Evolutionary conservation across 2,113 vertebrate genomes (phyloP).

Genomic region (Talpa occidentalis): DNA sequence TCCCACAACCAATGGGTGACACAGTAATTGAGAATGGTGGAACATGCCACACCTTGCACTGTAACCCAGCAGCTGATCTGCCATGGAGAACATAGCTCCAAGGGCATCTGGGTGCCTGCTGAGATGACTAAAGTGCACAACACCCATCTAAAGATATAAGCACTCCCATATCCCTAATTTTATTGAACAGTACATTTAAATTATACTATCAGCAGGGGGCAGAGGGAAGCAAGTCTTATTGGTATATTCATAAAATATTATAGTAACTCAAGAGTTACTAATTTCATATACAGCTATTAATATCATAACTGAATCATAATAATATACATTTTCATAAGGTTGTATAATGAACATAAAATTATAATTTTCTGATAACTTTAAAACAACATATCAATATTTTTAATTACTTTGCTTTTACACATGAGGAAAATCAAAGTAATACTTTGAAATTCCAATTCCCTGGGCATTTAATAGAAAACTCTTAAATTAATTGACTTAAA

Average conservation of each 20-base stretch:
- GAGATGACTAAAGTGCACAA: not conserved
- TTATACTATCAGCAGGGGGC: not conserved
- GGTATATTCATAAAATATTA: not conserved
- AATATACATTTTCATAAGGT: not conserved
- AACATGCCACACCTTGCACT: not conserved
- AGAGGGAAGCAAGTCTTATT: too few species aligned
- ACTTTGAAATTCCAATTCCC: not conserved
- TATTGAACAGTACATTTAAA: not conserved
- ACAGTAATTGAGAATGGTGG: not conserved
- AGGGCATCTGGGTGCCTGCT: accelerated
- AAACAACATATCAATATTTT: not conserved
- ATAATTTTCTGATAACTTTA: not conserved
- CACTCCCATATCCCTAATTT: accelerated
- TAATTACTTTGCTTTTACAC: not conserved
- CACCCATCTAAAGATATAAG: not conserved
- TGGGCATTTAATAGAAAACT: slow-evolving; percentile 13
- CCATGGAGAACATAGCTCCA: not conserved
- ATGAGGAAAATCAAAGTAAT: not conserved
- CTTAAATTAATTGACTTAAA: not conserved
- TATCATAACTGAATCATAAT: not conserved
- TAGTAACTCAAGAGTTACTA: not conserved
- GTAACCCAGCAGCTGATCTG: not conserved
- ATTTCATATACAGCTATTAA: not conserved
- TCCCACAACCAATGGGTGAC: not conserved
- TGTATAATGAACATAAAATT: not conserved